Evolutionary conservation across 2,888 invertebrate genomes (phyloP).

Genomic region (Phasia obesa): DNA sequence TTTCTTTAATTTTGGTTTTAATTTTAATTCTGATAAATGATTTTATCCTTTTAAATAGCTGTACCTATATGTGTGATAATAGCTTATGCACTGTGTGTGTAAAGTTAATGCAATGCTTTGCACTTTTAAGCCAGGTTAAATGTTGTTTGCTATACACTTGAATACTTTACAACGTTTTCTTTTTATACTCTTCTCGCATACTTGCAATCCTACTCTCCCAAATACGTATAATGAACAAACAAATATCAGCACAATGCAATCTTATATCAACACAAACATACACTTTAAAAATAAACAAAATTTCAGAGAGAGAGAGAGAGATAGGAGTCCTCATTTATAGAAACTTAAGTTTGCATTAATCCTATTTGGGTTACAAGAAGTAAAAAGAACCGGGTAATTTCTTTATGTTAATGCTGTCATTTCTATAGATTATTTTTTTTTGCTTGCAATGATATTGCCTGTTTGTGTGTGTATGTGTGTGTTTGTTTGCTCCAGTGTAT

Average conservation of each 20-base stretch:
- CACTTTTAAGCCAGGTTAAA: constrained; percentile 72
- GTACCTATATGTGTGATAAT: constrained; percentile 10
- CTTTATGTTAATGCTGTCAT: neutral
- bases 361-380: constrained; percentile 8
- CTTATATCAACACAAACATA: neutral
- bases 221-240: neutral
- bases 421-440: constrained; percentile 1
- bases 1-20: no score
- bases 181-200: constrained; percentile 18
- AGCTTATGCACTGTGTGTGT: constrained; percentile 57
- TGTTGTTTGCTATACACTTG: constrained; percentile 70
- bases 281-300: constrained; percentile 25
- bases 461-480: neutral
- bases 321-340: neutral
- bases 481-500: neutral
- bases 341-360: constrained; percentile 52
- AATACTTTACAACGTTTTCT: constrained; percentile 42
- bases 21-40: no score
- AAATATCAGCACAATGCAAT: neutral
- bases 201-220: constrained; percentile 20
- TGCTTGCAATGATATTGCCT: constrained; percentile 21
- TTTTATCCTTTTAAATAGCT: constrained; percentile 11
- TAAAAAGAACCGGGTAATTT: neutral
- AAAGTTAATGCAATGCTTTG: constrained; percentile 68
- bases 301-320: constrained; percentile 23